Evolutionary conservation across 2,888 invertebrate species (phyloP).

Genomic region (Belgica antarctica): DNA sequence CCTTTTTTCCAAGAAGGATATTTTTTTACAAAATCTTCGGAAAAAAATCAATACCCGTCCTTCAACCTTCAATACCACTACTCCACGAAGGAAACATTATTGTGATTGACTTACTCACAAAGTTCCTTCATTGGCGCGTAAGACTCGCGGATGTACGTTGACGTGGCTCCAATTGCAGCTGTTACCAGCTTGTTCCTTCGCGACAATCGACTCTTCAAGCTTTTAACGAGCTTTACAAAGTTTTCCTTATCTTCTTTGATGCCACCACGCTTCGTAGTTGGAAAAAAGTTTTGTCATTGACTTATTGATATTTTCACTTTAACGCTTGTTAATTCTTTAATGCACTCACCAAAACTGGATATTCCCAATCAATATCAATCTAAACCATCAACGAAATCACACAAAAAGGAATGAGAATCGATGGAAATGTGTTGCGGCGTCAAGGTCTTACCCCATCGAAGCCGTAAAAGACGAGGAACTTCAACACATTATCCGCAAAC

Average conservation of each 20-base stretch:
- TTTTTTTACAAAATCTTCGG: no score
- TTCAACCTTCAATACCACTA: not conserved
- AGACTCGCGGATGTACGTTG: conserved; percentile 45
- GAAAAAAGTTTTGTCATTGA: conserved; percentile 24
- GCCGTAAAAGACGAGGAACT: conserved; percentile 53
- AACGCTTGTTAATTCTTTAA: not conserved
- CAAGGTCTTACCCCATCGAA: conserved; percentile 54
- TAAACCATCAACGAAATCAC: not conserved
- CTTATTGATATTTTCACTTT: not conserved
- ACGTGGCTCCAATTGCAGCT: conserved; percentile 24
- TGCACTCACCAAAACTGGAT: conserved; percentile 51
- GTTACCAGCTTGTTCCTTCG: conserved; percentile 47
- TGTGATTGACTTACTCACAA: conserved; percentile 49
- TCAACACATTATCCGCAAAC: conserved; percentile 55
- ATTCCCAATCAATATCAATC: conserved; percentile 58
- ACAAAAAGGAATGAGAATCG: not conserved
- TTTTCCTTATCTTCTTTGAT: conserved; percentile 53
- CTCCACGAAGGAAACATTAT: not conserved
- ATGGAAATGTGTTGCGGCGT: not conserved
- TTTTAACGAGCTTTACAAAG: conserved; percentile 53
- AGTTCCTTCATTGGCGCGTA: conserved; percentile 54
- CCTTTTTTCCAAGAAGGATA: no score
- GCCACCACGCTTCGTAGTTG: conserved; percentile 51
- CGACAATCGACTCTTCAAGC: conserved; percentile 53
- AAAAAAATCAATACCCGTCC: not conserved